Conservation (phyloP, 2,888 invertebrate species). For the Drosophila phalerata region DNA sequence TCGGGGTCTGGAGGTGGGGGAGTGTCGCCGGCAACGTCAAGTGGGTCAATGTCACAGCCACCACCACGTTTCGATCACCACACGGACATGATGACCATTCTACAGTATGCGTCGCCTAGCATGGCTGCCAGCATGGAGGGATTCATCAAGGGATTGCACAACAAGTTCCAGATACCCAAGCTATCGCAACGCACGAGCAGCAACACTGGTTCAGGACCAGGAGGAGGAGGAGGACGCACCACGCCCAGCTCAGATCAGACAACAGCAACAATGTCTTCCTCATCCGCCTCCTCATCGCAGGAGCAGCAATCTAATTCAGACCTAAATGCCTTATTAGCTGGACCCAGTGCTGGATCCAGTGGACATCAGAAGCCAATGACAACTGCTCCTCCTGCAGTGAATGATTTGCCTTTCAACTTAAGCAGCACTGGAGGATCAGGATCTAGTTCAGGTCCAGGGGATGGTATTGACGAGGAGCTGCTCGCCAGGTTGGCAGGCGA, state of each 20-base stretch:
- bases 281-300: constrained; percentile 18
- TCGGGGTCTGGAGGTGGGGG: constrained; percentile 42
- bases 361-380: constrained; percentile 20
- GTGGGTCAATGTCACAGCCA: constrained; percentile 78
- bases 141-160: constrained; percentile 91
- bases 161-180: constrained; percentile 95
- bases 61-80: constrained; percentile 82
- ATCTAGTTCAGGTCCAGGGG: constrained; percentile 25
- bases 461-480: constrained; percentile 72
- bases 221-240: constrained; percentile 22
- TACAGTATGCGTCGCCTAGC: constrained; percentile 86
- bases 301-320: constrained; percentile 32
- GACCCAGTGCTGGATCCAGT: constrained; percentile 22
- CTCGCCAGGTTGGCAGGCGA: constrained; percentile 75
- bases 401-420: constrained; percentile 49
- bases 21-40: constrained; percentile 59
- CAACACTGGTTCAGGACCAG: constrained; percentile 24
- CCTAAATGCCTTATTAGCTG: constrained; percentile 9
- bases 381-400: constrained; percentile 10
- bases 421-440: constrained; percentile 22
- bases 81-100: constrained; percentile 86
- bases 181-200: constrained; percentile 87
- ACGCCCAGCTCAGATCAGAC: constrained; percentile 40
- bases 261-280: constrained; percentile 10
- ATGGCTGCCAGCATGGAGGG: constrained; percentile 90